Percentiles rank a stretch among this genome's conserved stretches.
Evolutionary conservation across 2,888 invertebrate genomes (phyloP).

Genomic region (Scaptomyza flava): DNA sequence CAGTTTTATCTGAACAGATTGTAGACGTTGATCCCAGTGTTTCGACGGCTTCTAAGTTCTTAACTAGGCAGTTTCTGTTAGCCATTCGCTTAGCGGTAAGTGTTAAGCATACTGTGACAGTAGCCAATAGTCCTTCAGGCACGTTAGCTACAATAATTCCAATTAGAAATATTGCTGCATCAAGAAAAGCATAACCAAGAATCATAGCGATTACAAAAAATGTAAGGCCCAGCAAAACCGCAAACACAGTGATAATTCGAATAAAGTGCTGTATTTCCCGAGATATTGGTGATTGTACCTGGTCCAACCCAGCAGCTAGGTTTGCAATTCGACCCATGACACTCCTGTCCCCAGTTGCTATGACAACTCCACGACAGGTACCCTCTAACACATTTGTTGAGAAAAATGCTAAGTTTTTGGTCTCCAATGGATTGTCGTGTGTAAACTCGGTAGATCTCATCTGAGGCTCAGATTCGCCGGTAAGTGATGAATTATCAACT

Average conservation of each 20-base stretch:
- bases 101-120: slow-evolving; percentile 98
- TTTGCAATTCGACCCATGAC: slow-evolving; percentile 98
- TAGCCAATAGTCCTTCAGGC: slow-evolving; percentile 98
- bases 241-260: slow-evolving; percentile 97
- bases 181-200: slow-evolving; percentile 98
- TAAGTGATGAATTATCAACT: slow-evolving; percentile 96
- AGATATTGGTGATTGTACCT: slow-evolving; percentile 98
- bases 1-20: slow-evolving; percentile 99
- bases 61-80: slow-evolving; percentile 98
- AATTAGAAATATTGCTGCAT: slow-evolving; percentile 99
- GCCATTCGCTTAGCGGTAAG: slow-evolving; percentile 99
- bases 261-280: slow-evolving; percentile 99
- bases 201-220: slow-evolving; percentile 99
- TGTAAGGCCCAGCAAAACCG: slow-evolving; percentile 95
- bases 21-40: slow-evolving; percentile 99
- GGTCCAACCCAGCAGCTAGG: slow-evolving; percentile 95
- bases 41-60: slow-evolving; percentile 99
- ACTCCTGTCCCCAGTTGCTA: slow-evolving; percentile 96
- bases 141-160: slow-evolving; percentile 99
- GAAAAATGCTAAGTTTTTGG: slow-evolving; percentile 96
- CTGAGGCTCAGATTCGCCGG: slow-evolving; percentile 97
- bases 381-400: slow-evolving; percentile 98
- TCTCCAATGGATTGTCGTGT: slow-evolving; percentile 96
- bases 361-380: slow-evolving; percentile 95
- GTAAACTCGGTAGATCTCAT: slow-evolving; percentile 94